These are phyloP conservation scores for Donacobius atricapilla DNA, from an alignment of 2,113 vertebrate species.

Conservation along the genomic window DNA sequence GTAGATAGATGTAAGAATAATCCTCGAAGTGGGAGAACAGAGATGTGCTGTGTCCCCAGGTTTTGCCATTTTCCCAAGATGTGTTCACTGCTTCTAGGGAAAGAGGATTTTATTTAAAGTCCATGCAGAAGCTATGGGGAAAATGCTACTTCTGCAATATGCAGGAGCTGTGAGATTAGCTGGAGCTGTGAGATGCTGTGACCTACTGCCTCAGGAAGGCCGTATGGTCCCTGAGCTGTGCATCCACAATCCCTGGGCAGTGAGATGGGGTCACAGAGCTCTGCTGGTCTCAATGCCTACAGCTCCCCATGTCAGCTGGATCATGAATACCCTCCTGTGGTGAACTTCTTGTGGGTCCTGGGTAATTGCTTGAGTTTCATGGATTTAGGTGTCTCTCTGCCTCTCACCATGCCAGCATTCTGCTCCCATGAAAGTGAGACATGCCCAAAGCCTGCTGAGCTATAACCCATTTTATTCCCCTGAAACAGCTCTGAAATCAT, in stretches of 20 bases:
- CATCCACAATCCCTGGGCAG: not conserved
- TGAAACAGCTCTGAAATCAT: not conserved
- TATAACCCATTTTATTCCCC: constrained; percentile 5
- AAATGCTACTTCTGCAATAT: not conserved
- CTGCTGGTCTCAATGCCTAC: not conserved
- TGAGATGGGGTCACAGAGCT: not conserved
- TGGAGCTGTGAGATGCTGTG: not conserved
- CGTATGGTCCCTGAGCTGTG: accelerated
- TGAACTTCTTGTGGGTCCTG: not conserved
- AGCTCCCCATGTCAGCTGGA: not conserved
- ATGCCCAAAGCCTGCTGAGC: not conserved
- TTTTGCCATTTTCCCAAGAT: not conserved
- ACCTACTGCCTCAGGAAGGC: not conserved
- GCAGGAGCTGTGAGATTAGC: not conserved
- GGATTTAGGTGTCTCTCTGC: not conserved
- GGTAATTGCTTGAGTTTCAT: not conserved
- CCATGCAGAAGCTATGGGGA: not conserved
- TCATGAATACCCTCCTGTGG: not conserved
- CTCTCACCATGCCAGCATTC: not conserved
- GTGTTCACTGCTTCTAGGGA: not conserved
- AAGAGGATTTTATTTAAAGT: not conserved
- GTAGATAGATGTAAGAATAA: not conserved
- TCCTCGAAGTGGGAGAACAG: not conserved
- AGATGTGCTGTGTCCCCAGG: not conserved
- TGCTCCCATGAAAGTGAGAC: not conserved